Evolutionary conservation across 2,797 vertebrate species (phyloP), one percentile per base, ranked within the genome.

Genomic region (Falco naumanni): DNA sequence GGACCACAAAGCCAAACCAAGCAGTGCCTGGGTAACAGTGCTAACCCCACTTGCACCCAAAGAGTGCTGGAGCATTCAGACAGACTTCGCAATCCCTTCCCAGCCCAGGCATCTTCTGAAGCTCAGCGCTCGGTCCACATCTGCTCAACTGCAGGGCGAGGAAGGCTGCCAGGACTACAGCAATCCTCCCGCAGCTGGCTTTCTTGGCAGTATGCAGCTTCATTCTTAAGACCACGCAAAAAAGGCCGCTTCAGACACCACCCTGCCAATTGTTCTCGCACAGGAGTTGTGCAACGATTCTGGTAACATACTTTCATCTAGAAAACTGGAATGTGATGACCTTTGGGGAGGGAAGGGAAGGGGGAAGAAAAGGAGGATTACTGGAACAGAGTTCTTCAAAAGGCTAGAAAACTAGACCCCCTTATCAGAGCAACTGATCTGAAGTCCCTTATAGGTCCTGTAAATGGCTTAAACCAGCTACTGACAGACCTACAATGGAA

Each of bases 381-480:
- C 71, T 89, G 89, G 79, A 95, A 94, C 37, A 3, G 21, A 93
- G 48, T 69, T 93, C 93, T 97, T 94, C 88, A 94, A 95, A 94
- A 95, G 81, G 76, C 69, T 85, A 65, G 92, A 96, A 96, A 96
- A 75, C 51, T 61, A 93, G 75, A 95, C 95, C 59, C 56, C n/a
- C 78, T 96, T 95, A 90, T 90, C 97, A 92, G 37, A 87, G 57
- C 37, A 90, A 85, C 47, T 80, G 43, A 93, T 95, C 77, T 95
- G 66, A 96, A 97, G 95, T 83, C 80, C 43, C 93, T 86, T 41
- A 60, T 37, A 57, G 64, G 86, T 79, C 61, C 61, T 77, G 13
- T 77, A 97, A 96, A 95, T 59, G 39, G 61, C 90, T 92, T 93
- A 90, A 96, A 96, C 90, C 88, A 91, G 88, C 86, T 95, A 96